Evolutionary conservation across 1,140 invertebrate genomes (phyloP), one percentile per base, ranked within the genome.

Genomic region (Diachasma alloeum): DNA sequence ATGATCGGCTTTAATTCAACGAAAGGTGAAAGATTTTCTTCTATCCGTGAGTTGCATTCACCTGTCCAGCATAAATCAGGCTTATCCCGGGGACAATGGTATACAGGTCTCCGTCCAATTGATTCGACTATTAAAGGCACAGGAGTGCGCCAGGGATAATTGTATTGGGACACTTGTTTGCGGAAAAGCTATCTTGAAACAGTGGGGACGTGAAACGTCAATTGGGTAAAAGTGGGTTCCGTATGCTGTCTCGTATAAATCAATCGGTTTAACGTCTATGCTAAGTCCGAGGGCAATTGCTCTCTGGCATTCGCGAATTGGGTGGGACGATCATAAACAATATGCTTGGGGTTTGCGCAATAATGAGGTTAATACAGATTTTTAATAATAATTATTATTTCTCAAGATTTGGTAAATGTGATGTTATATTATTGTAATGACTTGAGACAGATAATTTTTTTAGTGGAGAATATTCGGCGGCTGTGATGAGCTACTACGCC

Each of bases 181-280:
- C 24, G 69, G 73, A 19, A 75, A 75, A 75, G 66, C 70, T 24
- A 75, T 75, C 70, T 46, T 75, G 72, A 53, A 75, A 78, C 68
- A 31, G 66, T 26, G 31, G 17, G 26, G 44, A 69, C 69, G 66
- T 75, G 3, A 71, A 75, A 78, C 73, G 67, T 75, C 73, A 69
- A 72, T 75, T 72, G 68, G 69, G 73, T 78, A 78, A 78, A 78
- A 75, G 73, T 75, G 42, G 31, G 26, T 66, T 70, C 48, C 76
- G 72, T 66, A 75, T 56, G 71, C 77, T 81, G 79, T 81, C 72
- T 10, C 59, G 72, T 72, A 76, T 77, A 81, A 81, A 80, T 82
- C 78, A 80, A 77, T 83, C 77, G 77, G 75, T 67, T 48, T 42
- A 66, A 36, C 59, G 13, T 31, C 24, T 66, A 75, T 77, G 69